Evolutionary conservation across 1,140 invertebrate genomes (phyloP).

Genomic region (Drosophila yakuba): DNA sequence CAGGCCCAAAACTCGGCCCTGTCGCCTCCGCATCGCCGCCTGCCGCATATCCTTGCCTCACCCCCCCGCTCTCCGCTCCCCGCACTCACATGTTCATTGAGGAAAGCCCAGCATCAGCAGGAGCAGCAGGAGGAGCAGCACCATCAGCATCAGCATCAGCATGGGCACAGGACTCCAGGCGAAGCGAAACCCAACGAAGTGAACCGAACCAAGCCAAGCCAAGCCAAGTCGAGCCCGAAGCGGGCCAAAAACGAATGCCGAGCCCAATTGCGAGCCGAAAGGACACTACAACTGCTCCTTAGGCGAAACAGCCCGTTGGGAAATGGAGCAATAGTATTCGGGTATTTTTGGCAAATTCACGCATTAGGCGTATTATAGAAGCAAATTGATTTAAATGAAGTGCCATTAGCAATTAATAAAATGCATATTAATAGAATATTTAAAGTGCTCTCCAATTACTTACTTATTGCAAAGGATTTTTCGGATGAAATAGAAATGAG

Average conservation of each 20-base stretch:
- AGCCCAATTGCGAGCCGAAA: conserved; percentile 1
- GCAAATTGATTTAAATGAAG: neutral
- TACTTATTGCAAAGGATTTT: too few relatives aligned
- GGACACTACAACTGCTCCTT: neutral
- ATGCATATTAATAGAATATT: too few relatives aligned
- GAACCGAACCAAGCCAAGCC: conserved; percentile 12
- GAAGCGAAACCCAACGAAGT: conserved; percentile 27
- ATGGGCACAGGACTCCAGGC: conserved; percentile 8
- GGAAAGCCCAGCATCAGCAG: conserved; percentile 56
- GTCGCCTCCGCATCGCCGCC: conserved; percentile 39
- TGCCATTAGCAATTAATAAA: too few relatives aligned
- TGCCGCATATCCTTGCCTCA: conserved; percentile 11
- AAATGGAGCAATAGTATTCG: conserved; percentile 10
- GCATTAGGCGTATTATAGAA: neutral
- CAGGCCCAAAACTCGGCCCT: conserved; percentile 59
- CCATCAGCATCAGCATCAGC: neutral
- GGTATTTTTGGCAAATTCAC: too few relatives aligned
- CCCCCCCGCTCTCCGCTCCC: neutral
- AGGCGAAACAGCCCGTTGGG: conserved; percentile 25
- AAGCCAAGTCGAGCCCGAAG: neutral
- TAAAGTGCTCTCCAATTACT: too few relatives aligned
- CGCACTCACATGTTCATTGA: conserved; percentile 64
- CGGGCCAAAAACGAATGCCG: neutral
- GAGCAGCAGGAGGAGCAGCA: neutral
- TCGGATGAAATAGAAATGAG: too few relatives aligned